Evolutionary conservation across 2,797 vertebrate species (phyloP).

Genomic region (Sitta carolinensis): DNA sequence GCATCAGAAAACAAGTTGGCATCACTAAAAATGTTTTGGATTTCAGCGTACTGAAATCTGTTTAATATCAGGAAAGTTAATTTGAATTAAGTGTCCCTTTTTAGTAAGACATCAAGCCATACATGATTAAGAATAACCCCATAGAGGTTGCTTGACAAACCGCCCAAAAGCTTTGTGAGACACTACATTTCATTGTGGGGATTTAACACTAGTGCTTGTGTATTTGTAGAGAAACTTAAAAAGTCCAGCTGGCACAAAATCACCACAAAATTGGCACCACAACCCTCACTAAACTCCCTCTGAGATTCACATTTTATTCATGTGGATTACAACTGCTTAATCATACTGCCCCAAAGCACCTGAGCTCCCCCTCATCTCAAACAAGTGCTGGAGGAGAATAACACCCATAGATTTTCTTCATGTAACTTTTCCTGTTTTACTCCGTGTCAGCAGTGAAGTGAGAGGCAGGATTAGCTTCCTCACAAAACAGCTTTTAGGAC

Average conservation of each 20-base stretch:
- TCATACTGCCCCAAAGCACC: neutral
- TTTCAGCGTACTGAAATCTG: conserved; percentile 41
- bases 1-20: conserved; percentile 38
- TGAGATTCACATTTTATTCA: conserved; percentile 49
- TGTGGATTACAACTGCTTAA: conserved; percentile 12
- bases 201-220: conserved; percentile 28
- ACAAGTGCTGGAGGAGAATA: neutral
- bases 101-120: neutral
- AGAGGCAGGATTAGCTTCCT: neutral
- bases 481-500: neutral
- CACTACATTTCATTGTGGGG: neutral
- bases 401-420: neutral
- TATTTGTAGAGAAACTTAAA: conserved; percentile 35
- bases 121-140: neutral
- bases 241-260: conserved; percentile 46
- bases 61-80: conserved; percentile 43
- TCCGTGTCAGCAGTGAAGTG: neutral
- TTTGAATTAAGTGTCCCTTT: conserved; percentile 39
- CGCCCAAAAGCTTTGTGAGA: neutral
- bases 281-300: neutral
- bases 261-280: conserved; percentile 39
- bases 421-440: neutral
- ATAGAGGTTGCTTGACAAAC: neutral
- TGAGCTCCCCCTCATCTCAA: neutral
- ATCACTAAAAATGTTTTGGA: conserved; percentile 31